Conservation (phyloP, 2,797 vertebrate genomes). For the Squalus acanthias region DNA sequence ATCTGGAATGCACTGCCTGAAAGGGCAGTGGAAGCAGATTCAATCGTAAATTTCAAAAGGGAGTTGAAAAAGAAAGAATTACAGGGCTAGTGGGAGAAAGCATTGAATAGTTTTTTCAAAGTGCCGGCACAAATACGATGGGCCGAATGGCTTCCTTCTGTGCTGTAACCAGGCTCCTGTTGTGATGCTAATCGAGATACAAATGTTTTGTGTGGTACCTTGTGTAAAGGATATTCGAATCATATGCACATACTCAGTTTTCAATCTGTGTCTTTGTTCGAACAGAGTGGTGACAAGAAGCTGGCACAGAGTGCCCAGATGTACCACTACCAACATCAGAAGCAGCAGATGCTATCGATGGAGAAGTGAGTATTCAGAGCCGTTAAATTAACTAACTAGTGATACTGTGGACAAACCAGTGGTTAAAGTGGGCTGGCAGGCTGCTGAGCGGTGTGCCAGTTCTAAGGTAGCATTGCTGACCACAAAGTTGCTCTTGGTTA, state of each 20-base stretch:
- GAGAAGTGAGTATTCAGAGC: constrained; percentile 70
- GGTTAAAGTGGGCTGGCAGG: background rate
- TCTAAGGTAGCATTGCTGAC: background rate
- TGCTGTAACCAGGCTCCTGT: background rate
- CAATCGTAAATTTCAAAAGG: background rate
- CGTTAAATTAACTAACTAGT: background rate
- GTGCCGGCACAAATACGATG: background rate
- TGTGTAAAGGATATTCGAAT: background rate
- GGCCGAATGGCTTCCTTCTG: background rate
- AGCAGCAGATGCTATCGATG: constrained; percentile 89
- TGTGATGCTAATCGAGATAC: background rate
- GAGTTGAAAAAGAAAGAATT: background rate
- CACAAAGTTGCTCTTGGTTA: background rate
- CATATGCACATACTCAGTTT: background rate
- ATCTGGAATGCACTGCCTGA: background rate
- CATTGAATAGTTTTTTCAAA: background rate
- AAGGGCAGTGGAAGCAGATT: background rate
- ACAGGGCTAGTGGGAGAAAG: background rate
- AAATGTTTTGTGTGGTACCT: background rate
- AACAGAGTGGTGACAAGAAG: constrained; percentile 78
- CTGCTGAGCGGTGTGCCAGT: background rate
- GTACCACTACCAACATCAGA: constrained; percentile 95
- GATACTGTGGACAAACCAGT: background rate
- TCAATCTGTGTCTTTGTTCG: background rate
- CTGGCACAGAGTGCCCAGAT: constrained; percentile 87